Base-by-base conservation (phyloP, 35 echinoderm and acorn worm genomes). In the Holothuria glaberrima region DNA sequence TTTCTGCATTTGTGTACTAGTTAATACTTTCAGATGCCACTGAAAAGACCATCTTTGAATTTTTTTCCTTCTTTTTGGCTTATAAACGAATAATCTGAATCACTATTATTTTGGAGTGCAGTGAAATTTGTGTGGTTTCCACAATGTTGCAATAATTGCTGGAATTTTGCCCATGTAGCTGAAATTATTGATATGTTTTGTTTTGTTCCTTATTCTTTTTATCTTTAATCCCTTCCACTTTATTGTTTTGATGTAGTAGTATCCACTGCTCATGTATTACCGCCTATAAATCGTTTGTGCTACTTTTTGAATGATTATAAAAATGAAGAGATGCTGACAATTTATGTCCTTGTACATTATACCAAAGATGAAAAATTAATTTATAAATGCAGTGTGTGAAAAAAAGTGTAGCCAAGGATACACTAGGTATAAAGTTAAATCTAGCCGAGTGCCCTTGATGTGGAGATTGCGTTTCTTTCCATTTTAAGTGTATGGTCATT, bases 91-190 rank as follows among this genome's bases (percentile, higher is more conserved):
- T 54, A 9, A 54, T 54, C 9, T 54, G 16, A 54, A 54, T 54
- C 50, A 54, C 3, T 54, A 54, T 54, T 54, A 54, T 54, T 54
- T 54, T 54, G 50, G 50, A 54, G 50, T 54, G 50, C 50, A 54
- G 50, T 54, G 50, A 28, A 28, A 68, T 68, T 68, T 68, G n/a
- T 25, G 64, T 68, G 64, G 21, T 75, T 75, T 75, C 33, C 35
- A 75, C 71, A 10, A 38, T 36, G 71, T 75, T 75, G 71, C 71
- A 75, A 75, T 75, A 75, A 75, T 30, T 75, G 71, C 71, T 75
- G 28, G 71, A 75, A 75, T 30, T 75, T 75, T 75, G 71, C 71
- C 71, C 71, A 75, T 36, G 27, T 75, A 75, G 71, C 71, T 75
- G 71, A 75, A 75, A 75, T 75, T 41, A 41, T 41, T 7, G 36